Evolutionary conservation across 1,140 invertebrate genomes (phyloP).

Genomic region (Linepithema humile): DNA sequence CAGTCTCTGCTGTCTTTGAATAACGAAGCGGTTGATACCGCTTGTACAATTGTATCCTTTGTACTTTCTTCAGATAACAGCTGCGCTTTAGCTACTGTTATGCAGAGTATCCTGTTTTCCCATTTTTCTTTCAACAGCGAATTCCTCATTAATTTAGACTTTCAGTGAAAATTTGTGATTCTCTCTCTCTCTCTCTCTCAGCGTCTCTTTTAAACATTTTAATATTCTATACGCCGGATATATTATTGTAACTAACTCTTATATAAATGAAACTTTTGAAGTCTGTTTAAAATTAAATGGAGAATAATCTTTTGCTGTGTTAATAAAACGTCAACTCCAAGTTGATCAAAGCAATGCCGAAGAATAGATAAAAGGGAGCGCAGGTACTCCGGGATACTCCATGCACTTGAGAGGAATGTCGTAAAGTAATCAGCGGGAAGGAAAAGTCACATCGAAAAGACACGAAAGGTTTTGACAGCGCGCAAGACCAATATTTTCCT

Average conservation of each 20-base stretch:
- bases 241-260: neutral
- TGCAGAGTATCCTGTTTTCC: neutral
- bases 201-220: neutral
- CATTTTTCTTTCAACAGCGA: neutral
- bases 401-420: neutral
- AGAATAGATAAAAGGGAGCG: neutral
- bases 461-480: slow-evolving; percentile 2
- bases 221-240: neutral
- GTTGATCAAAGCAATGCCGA: neutral
- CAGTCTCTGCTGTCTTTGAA: neutral
- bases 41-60: neutral
- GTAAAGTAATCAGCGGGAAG: slow-evolving; percentile 30
- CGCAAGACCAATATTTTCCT: slow-evolving; percentile 31
- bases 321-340: slow-evolving; percentile 20
- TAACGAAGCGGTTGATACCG: neutral
- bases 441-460: slow-evolving; percentile 12
- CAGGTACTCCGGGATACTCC: neutral
- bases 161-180: neutral
- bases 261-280: neutral
- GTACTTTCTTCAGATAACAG: neutral
- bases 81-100: neutral
- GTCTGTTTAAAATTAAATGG: neutral
- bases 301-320: neutral
- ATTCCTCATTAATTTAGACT: neutral
- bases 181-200: no score